phyloP scores from a whole-genome alignment of 2,113 vertebrate genomes.

The Peromyscus californicus region DNA sequence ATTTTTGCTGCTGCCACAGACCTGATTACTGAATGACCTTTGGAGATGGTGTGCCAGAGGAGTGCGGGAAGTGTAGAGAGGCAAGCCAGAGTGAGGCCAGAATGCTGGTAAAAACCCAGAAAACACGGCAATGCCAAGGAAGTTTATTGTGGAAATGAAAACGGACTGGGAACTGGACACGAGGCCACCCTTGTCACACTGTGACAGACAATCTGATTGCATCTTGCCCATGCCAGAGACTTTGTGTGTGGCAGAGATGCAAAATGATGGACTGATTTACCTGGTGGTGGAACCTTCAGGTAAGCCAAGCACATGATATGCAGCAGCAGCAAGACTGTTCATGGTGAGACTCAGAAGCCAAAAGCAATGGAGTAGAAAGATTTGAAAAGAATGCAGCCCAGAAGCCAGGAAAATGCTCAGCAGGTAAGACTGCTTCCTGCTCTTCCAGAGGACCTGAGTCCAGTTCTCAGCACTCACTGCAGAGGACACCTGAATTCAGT shows the following conservation, averaged over 20 bases:
- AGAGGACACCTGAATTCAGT: neutral
- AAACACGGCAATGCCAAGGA: neutral
- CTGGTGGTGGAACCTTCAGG: neutral
- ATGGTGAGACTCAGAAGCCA: neutral
- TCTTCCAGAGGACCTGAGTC: neutral
- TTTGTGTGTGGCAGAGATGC: neutral
- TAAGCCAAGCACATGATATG: neutral
- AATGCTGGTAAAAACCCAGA: neutral
- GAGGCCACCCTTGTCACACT: neutral
- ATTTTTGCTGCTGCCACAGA: neutral
- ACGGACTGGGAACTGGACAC: neutral
- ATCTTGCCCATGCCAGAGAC: neutral
- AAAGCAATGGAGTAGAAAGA: neutral
- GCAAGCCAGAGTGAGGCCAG: neutral
- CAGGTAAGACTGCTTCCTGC: neutral
- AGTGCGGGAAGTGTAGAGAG: neutral
- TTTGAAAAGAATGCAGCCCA: neutral
- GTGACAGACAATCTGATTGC: neutral
- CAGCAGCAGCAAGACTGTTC: neutral
- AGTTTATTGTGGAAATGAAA: neutral
- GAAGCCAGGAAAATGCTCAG: neutral
- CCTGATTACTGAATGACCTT: neutral
- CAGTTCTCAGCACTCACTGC: neutral
- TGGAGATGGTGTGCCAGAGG: neutral
- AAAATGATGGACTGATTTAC: too few relatives aligned